These are phyloP conservation scores for Micropoecilia bifurca DNA, from an alignment of 2,797 vertebrate species.

Conservation along the genomic window DNA sequence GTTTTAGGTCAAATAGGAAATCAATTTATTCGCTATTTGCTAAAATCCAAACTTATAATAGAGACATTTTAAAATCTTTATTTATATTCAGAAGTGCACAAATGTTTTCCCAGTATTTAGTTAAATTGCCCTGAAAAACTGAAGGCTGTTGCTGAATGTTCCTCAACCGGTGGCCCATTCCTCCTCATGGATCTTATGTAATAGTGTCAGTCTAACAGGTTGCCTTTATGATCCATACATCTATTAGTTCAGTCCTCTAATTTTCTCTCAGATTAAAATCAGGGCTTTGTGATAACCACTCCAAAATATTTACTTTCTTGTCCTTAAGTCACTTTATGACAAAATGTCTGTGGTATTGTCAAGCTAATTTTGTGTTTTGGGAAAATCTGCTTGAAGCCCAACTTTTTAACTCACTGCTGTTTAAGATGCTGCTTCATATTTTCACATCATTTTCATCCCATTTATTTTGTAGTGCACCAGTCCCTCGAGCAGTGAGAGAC, in stretches of 20 bases:
- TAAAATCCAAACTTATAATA: neutral
- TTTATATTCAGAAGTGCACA: neutral
- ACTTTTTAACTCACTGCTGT: neutral
- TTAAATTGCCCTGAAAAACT: neutral
- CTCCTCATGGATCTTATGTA: neutral
- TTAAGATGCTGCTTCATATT: neutral
- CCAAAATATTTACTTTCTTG: neutral
- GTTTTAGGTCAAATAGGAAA: neutral
- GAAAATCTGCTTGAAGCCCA: neutral
- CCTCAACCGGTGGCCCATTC: neutral
- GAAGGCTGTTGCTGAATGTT: neutral
- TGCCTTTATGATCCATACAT: neutral
- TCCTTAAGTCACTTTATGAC: neutral
- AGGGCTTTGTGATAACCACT: neutral
- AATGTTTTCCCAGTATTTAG: neutral
- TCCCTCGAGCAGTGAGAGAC: neutral
- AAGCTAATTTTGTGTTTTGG: neutral
- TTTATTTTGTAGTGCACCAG: neutral
- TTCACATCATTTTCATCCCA: neutral
- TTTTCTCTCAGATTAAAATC: neutral
- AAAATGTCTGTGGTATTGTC: neutral
- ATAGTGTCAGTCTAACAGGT: neutral
- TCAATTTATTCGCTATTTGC: neutral
- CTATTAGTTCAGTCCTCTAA: neutral
- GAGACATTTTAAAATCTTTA: neutral